Evolutionary conservation across 2,797 vertebrate species (phyloP), one percentile per base, ranked within the genome.

Genomic region (Sphenopsis melanotis): DNA sequence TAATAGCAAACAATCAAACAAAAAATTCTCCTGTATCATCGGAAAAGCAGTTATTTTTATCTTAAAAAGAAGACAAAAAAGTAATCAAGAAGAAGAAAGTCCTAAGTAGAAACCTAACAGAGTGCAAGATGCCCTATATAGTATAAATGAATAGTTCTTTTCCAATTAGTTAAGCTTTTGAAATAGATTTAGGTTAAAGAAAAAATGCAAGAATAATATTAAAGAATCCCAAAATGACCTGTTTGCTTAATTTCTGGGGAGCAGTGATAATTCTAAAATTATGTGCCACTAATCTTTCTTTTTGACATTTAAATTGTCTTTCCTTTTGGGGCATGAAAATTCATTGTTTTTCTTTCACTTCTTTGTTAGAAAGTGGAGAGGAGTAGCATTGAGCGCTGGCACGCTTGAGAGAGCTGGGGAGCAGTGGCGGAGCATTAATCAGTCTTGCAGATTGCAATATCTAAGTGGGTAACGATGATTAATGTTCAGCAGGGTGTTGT

Each of bases 401-500:
- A 42, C 0, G 9, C 87, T 71, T 77, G 86, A 72, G 71, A 65
- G 84, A 3, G 12, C 47, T 20, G 4, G 2, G 14, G 75, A 92
- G 82, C 66, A 47, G 37, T 63, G 57, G 74, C 46, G 53, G 57
- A 76, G 37, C 37, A 78, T 42, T 70, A 90, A 82, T 87, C 78
- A 71, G 50, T 83, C 80, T 92, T 95, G 79, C 80, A 85, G 87
- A 87, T 89, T 92, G 84, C 83, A 92, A 50, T 66, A 39, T 56
- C 15, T 85, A 82, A 93, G 94, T 89, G 71, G 76, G 80, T 91
- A 94, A 93, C 60, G 46, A 65, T 79, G 91, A 96, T 96, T 95
- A 96, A 96, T 92, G 85, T 91, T 84, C 75, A 74, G 63, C 9
- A 24, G 61, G 79, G 87, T 71, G 46, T 82, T 93, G 46, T 15